Percentiles rank a stretch among this genome's conserved stretches.
Evolutionary conservation across 2,888 invertebrate species (phyloP).

Genomic region (Loripinus fragilis): DNA sequence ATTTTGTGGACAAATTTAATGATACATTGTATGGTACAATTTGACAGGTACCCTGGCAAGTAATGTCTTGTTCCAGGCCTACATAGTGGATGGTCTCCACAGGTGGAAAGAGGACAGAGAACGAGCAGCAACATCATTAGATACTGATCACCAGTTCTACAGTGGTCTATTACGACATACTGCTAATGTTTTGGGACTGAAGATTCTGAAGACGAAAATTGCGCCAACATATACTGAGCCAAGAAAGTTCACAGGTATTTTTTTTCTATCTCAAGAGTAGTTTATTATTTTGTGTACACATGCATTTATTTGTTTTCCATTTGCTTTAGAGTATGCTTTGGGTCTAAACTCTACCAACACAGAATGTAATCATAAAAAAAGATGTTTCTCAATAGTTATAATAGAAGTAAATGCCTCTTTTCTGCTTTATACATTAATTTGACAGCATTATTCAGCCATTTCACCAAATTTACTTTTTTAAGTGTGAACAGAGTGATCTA

Average conservation of each 20-base stretch:
- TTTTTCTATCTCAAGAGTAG: not conserved
- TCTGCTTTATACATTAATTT: conserved; percentile 20
- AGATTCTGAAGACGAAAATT: conserved; percentile 30
- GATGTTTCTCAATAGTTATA: not conserved
- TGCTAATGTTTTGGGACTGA: conserved; percentile 31
- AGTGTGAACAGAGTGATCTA: conserved; percentile 2
- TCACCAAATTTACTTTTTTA: not conserved
- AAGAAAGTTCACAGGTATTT: conserved; percentile 46
- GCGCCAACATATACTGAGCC: conserved; percentile 29
- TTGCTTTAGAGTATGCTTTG: not conserved
- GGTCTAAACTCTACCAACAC: not conserved
- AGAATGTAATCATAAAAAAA: not conserved
- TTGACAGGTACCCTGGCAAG: conserved; percentile 53
- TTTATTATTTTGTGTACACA: conserved; percentile 8
- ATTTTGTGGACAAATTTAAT: conserved; percentile 8
- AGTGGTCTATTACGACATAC: conserved; percentile 32
- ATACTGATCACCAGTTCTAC: conserved; percentile 26
- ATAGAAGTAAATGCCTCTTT: conserved; percentile 4
- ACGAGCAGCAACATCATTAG: conserved; percentile 13
- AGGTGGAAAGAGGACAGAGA: conserved; percentile 57
- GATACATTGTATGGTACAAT: not conserved
- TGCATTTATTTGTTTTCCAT: not conserved
- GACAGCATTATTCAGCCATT: not conserved
- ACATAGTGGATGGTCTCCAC: conserved; percentile 46
- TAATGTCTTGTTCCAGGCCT: conserved; percentile 58